Conservation (phyloP, 2,888 invertebrate species). For the Sphinx pinastri region DNA sequence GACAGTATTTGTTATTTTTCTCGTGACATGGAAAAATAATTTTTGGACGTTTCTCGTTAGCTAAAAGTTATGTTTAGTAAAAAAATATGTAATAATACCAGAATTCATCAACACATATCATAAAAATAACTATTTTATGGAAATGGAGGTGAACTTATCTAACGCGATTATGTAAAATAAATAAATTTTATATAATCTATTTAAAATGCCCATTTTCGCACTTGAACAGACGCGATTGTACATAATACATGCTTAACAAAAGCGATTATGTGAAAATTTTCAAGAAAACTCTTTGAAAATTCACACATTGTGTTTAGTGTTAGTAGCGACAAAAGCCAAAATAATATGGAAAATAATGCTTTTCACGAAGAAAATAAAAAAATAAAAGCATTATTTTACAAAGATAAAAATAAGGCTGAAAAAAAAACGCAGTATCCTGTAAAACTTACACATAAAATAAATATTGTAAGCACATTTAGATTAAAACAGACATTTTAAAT, state of each 20-base stretch:
- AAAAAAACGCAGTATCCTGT: slow-evolving; percentile 30
- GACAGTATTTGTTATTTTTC: neutral
- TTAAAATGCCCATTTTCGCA: slow-evolving; percentile 82
- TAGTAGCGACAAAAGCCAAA: slow-evolving; percentile 62
- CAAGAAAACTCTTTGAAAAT: slow-evolving; percentile 59
- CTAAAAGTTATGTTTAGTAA: neutral
- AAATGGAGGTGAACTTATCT: slow-evolving; percentile 72
- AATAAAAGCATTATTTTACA: slow-evolving; percentile 51
- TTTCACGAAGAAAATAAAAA: slow-evolving; percentile 37
- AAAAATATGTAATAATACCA: neutral
- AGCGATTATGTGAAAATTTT: slow-evolving; percentile 59
- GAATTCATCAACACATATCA: slow-evolving; percentile 20
- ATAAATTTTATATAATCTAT: slow-evolving; percentile 36
- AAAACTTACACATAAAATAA: slow-evolving; percentile 43
- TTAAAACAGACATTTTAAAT: slow-evolving; percentile 75
- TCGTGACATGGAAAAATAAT: neutral
- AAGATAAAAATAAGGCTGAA: slow-evolving; percentile 31
- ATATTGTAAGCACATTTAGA: slow-evolving; percentile 38
- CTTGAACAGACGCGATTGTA: slow-evolving; percentile 42
- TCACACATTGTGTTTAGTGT: slow-evolving; percentile 56
- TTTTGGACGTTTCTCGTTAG: neutral
- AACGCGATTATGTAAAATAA: neutral
- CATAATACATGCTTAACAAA: slow-evolving; percentile 52
- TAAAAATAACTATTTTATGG: slow-evolving; percentile 55
- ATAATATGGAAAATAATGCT: slow-evolving; percentile 47